Percentiles rank a stretch among this genome's conserved stretches.
Evolutionary conservation across 2,797 vertebrate genomes (phyloP).

Genomic region (Clarias platycephalus): DNA sequence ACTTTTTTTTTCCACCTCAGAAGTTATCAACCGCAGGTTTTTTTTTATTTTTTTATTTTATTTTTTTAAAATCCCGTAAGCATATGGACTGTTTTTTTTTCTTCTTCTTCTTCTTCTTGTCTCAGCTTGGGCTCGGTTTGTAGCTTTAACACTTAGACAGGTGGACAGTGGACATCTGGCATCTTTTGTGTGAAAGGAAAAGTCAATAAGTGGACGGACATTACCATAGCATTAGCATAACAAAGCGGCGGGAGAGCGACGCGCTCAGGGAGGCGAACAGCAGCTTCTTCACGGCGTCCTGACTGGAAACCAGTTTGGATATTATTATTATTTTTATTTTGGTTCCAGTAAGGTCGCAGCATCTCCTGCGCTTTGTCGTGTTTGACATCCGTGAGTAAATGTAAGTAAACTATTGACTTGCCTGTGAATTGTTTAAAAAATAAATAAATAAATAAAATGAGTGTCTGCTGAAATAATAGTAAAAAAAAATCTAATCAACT

Average conservation of each 20-base stretch:
- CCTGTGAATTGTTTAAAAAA: not conserved
- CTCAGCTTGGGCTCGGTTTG: not conserved
- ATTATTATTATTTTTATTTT: not conserved
- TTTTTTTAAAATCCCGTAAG: not conserved
- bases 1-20: not conserved
- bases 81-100: slow-evolving; percentile 5
- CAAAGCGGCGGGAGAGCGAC: slow-evolving; percentile 45
- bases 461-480: not conserved
- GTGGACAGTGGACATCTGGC: slow-evolving; percentile 64
- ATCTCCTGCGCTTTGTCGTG: slow-evolving; percentile 8
- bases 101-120: not conserved
- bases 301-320: not conserved
- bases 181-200: slow-evolving; percentile 49
- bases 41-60: no score
- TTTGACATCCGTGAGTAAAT: not conserved
- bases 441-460: no score
- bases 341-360: not conserved
- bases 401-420: slow-evolving; percentile 4
- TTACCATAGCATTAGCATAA: slow-evolving; percentile 63
- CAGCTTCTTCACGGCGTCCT: slow-evolving; percentile 1
- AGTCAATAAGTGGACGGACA: slow-evolving; percentile 51
- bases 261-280: slow-evolving; percentile 22
- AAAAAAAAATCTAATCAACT: not conserved
- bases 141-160: slow-evolving; percentile 45
- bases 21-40: not conserved